A percentile compares a stretch with the other conserved stretches of the same genome.
phyloP scores from a whole-genome alignment of 2,888 invertebrate species.

The Sabatieria punctata region DNA sequence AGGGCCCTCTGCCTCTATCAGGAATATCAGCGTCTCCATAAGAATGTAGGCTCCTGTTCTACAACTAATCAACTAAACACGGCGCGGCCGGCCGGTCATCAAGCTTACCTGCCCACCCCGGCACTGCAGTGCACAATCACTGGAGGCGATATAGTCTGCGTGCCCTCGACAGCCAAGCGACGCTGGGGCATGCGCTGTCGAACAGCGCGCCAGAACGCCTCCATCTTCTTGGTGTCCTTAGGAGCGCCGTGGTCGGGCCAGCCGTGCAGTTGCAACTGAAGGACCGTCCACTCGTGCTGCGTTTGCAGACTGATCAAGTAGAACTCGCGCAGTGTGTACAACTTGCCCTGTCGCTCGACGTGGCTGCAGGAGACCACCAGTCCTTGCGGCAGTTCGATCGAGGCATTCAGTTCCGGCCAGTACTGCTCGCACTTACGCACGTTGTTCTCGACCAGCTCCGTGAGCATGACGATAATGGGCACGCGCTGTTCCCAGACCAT shows the following conservation, averaged over 20 bases:
- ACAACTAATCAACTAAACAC: background rate
- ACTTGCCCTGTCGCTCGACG: background rate
- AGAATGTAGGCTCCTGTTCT: slow-evolving; percentile 11
- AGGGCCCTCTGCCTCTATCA: slow-evolving; percentile 1
- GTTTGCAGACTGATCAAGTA: background rate
- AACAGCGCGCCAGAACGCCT: slow-evolving; percentile 5
- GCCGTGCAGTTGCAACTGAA: slow-evolving; percentile 7
- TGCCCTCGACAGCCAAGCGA: background rate
- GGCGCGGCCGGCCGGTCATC: background rate
- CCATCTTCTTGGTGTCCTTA: slow-evolving; percentile 5
- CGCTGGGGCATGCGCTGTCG: background rate
- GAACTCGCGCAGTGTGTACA: slow-evolving; percentile 3
- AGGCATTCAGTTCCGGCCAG: slow-evolving; percentile 9
- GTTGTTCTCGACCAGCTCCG: slow-evolving; percentile 8
- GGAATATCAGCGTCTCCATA: slow-evolving; percentile 4
- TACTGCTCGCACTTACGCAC: slow-evolving; percentile 10
- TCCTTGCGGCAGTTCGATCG: slow-evolving; percentile 1
- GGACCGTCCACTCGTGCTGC: background rate
- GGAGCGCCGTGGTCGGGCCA: slow-evolving; percentile 13
- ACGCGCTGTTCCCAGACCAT: slow-evolving; percentile 10
- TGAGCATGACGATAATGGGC: slow-evolving; percentile 10
- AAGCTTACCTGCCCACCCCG: slow-evolving; percentile 10
- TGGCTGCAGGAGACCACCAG: slow-evolving; percentile 7
- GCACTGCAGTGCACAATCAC: slow-evolving; percentile 12
- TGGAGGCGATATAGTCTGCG: slow-evolving; percentile 3